Percentiles rank a stretch among this genome's conserved stretches.
These are phyloP conservation scores for Conistra vaccinii DNA, from an alignment of 2,888 invertebrate species.

Conservation along the genomic window DNA sequence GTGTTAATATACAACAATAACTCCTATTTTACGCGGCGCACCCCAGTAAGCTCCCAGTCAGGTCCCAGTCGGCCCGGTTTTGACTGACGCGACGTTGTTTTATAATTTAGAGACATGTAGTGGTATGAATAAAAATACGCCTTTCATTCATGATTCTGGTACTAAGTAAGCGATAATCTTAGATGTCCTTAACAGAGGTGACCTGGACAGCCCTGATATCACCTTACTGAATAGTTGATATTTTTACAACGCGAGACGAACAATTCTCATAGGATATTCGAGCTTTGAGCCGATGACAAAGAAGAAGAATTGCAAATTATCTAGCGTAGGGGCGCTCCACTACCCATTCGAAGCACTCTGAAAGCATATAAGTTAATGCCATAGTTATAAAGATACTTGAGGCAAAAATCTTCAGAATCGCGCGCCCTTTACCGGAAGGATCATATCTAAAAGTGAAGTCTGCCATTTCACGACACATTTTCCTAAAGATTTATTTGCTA, in stretches of 20 bases:
- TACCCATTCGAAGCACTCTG: background rate
- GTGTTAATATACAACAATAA: no score
- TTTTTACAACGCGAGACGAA: background rate
- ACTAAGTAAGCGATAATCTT: background rate
- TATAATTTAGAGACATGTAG: no score
- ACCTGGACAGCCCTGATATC: no score
- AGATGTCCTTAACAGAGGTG: background rate
- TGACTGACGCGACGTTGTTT: no score
- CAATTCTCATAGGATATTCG: background rate
- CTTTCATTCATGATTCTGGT: background rate
- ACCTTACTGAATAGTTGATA: background rate
- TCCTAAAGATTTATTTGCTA: conserved; percentile 39
- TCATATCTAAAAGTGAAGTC: conserved; percentile 28
- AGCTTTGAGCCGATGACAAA: background rate
- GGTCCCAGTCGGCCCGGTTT: no score
- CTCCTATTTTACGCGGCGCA: no score
- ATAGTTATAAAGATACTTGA: background rate
- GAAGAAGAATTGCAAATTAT: background rate
- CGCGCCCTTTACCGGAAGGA: conserved; percentile 3
- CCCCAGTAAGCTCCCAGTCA: no score
- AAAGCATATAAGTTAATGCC: background rate
- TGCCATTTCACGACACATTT: conserved; percentile 38
- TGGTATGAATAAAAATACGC: background rate
- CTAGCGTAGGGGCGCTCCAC: background rate
- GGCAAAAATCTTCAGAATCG: background rate